Base-by-base conservation (phyloP, 2,113 vertebrate genomes). In the Paradoxurus hermaphroditus region DNA sequence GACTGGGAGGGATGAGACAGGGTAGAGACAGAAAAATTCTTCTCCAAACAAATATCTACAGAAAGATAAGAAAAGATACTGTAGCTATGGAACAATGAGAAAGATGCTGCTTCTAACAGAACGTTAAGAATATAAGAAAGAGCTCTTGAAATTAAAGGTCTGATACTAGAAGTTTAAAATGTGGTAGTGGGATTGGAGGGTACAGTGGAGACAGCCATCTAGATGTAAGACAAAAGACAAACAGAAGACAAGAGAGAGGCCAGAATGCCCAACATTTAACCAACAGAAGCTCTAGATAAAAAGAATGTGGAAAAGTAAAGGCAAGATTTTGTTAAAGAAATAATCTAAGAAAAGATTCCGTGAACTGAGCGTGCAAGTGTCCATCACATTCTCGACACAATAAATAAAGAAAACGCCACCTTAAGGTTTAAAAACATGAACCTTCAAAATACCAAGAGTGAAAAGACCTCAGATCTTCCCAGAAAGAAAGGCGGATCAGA, bases 101-200 rank as follows among this genome's bases (percentile, higher is more conserved):
- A 90, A 84, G 31, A 77, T 29, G 8, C 4, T 53, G 65, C 90
- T 96, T 92, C 86, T 44, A 81, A 89, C 1, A 62, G 34, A 89
- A 92, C 16, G 49, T 41, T 86, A 86, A 91, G 36, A 65, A 89
- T 44, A 67, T 0, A 72, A 94, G 62, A 59, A 83, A 97, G 4
- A 79, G 27, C 10, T 70, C 70, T 85, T 82, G 27, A 88, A 93
- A 81, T 93, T 90, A 44, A 63, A 91, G 94, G 15, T 81, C 67
- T 65, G 14, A 36, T 68, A 89, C 67, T 41, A 90, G 46, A 93
- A 94, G 79, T 73, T 77, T 75, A 51, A 97, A 96, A 73, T 79
- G 19, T 11, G 44, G 79, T 7, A 56, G 46, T 41, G 82, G 25
- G 19, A 84, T 77, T 78, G 21, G 75, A 41, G 14, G 10, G 14